Conservation (phyloP, 1,140 invertebrate genomes). For the Saccostrea glomerata region DNA sequence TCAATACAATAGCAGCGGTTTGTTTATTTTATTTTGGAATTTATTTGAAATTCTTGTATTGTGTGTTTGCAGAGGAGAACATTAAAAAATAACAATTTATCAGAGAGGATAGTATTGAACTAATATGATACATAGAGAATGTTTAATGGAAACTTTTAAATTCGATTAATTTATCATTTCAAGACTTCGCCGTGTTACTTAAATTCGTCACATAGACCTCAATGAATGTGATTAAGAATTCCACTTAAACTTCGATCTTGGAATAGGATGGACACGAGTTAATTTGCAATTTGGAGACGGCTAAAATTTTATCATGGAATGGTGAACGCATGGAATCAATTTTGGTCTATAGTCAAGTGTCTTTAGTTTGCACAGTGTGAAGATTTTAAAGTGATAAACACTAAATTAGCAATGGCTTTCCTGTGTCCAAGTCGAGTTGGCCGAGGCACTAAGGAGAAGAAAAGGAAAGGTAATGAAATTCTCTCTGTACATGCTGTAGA, state of each 20-base stretch:
- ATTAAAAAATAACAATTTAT: neutral
- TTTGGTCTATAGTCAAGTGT: neutral
- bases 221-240: neutral
- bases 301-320: neutral
- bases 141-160: neutral
- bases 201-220: neutral
- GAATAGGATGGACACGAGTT: neutral
- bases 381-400: neutral
- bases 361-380: neutral
- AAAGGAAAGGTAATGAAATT: constrained; percentile 51
- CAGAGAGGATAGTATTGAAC: neutral
- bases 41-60: constrained; percentile 7
- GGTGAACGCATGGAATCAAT: neutral
- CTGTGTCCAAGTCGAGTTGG: constrained; percentile 60
- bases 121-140: neutral
- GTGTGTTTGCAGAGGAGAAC: constrained; percentile 6
- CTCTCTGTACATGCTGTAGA: neutral
- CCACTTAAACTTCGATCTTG: neutral
- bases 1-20: constrained; percentile 27
- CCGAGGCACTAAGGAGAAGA: constrained; percentile 52
- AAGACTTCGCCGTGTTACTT: neutral
- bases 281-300: neutral
- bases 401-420: constrained; percentile 51
- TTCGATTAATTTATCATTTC: constrained; percentile 17
- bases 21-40: constrained; percentile 32